phyloP scores from a whole-genome alignment of 2,113 vertebrate genomes.

The Henicopernis longicauda region DNA sequence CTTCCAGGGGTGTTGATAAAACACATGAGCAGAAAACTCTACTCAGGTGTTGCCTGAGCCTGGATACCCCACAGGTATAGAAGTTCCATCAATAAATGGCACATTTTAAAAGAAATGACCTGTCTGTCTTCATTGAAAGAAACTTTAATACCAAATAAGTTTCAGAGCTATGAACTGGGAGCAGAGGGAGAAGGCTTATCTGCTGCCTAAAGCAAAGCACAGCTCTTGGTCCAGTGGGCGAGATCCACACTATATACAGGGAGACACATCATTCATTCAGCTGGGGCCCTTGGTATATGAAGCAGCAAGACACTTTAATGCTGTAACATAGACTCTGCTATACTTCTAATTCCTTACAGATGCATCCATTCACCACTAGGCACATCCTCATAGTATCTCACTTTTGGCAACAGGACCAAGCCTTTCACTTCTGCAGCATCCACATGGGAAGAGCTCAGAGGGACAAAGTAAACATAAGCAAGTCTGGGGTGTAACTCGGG shows the following conservation, averaged over 20 bases:
- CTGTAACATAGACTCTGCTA: neutral
- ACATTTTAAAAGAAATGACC: neutral
- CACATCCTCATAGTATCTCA: fast-evolving
- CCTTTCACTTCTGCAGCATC: neutral
- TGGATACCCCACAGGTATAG: neutral
- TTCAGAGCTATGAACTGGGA: neutral
- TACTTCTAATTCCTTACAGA: neutral
- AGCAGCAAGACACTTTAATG: neutral
- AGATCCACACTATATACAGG: neutral
- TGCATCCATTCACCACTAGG: too few species aligned
- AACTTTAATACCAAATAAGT: neutral
- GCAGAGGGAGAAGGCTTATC: neutral
- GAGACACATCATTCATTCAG: neutral
- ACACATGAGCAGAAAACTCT: neutral
- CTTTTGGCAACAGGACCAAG: neutral
- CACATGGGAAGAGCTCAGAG: fast-evolving
- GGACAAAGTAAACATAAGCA: neutral
- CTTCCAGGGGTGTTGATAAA: neutral
- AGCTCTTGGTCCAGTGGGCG: neutral
- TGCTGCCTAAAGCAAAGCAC: neutral
- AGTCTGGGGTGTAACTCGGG: neutral
- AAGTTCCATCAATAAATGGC: neutral
- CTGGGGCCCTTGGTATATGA: neutral
- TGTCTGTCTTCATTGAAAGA: neutral
- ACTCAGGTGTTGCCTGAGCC: neutral